Evolutionary conservation across 2,113 vertebrate genomes (phyloP).

Genomic region (Phoenicopterus ruber): DNA sequence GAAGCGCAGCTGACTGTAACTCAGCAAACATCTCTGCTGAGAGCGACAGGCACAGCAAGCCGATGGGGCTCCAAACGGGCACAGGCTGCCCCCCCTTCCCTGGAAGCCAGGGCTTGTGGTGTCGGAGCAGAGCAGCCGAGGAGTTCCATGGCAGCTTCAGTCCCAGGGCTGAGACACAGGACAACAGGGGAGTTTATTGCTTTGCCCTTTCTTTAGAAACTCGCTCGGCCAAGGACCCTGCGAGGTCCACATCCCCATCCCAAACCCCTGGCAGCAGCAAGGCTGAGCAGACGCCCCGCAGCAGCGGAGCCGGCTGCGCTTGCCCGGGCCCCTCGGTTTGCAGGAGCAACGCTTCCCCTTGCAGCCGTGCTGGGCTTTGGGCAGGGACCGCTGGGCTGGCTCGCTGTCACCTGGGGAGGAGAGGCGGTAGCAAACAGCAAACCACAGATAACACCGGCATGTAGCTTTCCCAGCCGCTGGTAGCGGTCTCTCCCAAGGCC

Average conservation of each 20-base stretch:
- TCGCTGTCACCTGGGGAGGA: neutral
- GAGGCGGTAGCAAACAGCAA: neutral
- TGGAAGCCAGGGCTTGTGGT: neutral
- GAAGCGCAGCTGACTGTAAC: neutral
- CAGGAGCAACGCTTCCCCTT: neutral
- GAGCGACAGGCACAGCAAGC: neutral
- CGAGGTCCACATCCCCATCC: fast-evolving
- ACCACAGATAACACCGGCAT: neutral
- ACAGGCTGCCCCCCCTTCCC: neutral
- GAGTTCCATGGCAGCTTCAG: neutral
- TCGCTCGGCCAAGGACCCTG: neutral
- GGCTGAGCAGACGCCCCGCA: neutral
- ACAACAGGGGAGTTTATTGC: neutral
- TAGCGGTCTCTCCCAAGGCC: neutral
- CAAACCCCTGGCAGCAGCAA: neutral
- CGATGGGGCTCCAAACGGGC: fast-evolving
- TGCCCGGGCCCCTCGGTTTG: neutral
- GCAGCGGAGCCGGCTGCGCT: neutral
- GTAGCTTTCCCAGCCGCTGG: neutral
- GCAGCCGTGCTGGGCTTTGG: neutral
- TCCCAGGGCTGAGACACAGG: neutral
- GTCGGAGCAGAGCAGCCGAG: neutral
- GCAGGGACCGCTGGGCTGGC: neutral
- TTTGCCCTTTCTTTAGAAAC: neutral
- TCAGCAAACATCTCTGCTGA: neutral